These are phyloP conservation scores for Heterodera carotae DNA, from an alignment of 1,140 invertebrate genomes.

Conservation along the genomic window DNA sequence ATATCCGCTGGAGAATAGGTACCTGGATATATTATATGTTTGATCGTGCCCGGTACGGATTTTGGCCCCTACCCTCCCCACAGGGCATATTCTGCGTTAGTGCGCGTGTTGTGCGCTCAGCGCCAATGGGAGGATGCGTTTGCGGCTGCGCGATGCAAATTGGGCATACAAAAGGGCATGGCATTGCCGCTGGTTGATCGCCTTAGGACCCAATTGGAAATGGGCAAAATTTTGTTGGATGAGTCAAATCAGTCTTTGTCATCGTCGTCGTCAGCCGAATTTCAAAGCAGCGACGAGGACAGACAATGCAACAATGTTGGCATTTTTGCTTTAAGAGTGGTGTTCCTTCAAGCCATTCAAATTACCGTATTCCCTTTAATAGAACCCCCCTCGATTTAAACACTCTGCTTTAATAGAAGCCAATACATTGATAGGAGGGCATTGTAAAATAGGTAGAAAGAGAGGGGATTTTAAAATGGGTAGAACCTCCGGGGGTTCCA, in stretches of 20 bases:
- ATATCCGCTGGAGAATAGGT: too few relatives aligned
- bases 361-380: too few relatives aligned
- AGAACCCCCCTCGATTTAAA: too few relatives aligned
- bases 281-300: background rate
- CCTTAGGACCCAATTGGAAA: background rate
- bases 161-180: background rate
- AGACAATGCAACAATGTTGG: background rate
- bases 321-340: background rate
- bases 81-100: conserved; percentile 1
- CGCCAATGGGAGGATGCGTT: conserved; percentile 11
- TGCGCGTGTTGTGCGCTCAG: background rate
- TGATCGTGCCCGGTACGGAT: too few relatives aligned
- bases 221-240: conserved; percentile 5
- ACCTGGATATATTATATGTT: too few relatives aligned
- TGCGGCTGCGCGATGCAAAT: background rate
- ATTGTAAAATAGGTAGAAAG: too few relatives aligned
- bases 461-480: too few relatives aligned
- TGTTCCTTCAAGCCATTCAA: too few relatives aligned
- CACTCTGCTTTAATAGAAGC: too few relatives aligned
- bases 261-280: background rate
- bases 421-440: too few relatives aligned
- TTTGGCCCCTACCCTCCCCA: too few relatives aligned
- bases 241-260: background rate
- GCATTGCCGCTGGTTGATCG: background rate
- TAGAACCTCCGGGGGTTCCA: too few relatives aligned